A percentile compares a stretch with the other conserved stretches of the same genome.
These are phyloP conservation scores for Sabatieria punctata DNA, from an alignment of 2,888 invertebrate species.

Conservation along the genomic window DNA sequence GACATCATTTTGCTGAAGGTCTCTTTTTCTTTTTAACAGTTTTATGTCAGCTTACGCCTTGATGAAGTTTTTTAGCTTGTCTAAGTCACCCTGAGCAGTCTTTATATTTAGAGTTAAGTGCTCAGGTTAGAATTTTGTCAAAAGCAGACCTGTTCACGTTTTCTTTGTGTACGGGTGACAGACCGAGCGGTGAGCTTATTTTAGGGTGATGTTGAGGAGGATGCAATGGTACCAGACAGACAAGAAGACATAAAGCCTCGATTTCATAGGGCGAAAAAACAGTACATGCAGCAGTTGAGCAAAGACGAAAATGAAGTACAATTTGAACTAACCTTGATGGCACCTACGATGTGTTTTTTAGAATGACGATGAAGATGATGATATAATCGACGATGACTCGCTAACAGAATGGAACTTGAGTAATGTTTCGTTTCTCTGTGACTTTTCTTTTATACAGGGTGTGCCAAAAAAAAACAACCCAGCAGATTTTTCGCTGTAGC, in stretches of 20 bases:
- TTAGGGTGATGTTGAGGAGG: slow-evolving; percentile 85
- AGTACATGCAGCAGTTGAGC: slow-evolving; percentile 40
- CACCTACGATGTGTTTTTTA: not conserved
- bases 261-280: slow-evolving; percentile 82
- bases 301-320: slow-evolving; percentile 20
- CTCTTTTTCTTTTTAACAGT: too few relatives aligned
- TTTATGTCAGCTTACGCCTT: too few relatives aligned
- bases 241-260: slow-evolving; percentile 91
- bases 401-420: slow-evolving; percentile 88
- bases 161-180: slow-evolving; percentile 5
- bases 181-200: slow-evolving; percentile 14
- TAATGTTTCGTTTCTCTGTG: slow-evolving; percentile 33
- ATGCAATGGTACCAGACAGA: slow-evolving; percentile 86
- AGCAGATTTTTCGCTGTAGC: too few relatives aligned
- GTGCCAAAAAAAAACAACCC: too few relatives aligned
- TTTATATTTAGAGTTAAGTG: too few relatives aligned
- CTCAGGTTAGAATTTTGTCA: too few relatives aligned
- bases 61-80: too few relatives aligned
- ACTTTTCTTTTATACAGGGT: slow-evolving; percentile 3
- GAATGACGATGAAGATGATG: slow-evolving; percentile 40
- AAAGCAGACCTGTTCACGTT: too few relatives aligned
- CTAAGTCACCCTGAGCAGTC: too few relatives aligned
- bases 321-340: not conserved
- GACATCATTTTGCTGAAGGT: slow-evolving; percentile 77
- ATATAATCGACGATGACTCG: slow-evolving; percentile 73